Evolutionary conservation across 1,140 invertebrate genomes (phyloP), one percentile per base, ranked within the genome.

Genomic region (Hydropsyche tenuis): DNA sequence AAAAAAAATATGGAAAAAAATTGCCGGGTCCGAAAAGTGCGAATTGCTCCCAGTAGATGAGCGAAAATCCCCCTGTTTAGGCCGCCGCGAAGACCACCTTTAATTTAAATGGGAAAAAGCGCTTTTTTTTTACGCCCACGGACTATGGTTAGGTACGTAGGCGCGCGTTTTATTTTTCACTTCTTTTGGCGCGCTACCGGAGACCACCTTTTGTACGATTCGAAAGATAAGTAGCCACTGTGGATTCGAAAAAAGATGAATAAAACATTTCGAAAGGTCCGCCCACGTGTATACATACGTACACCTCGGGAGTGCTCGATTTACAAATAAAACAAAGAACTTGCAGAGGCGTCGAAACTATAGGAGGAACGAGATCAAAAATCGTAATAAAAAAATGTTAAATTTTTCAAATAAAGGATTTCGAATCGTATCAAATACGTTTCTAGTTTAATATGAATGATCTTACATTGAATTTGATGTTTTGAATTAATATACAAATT

Each of bases 191-290:
- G 16, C 51, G 5, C 20, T 23, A n/a, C 22, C 63, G 22, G 25
- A 45, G 70, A 64, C 65, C 72, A 75, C 74, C 70, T 48, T 75
- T 43, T 68, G 23, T 70, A 72, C 51, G 65, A 74, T 74, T 66
- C 63, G 42, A 46, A 72, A 43, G 75, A 77, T 77, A 77, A 77
- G 70, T 77, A 74, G 75, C 75, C 75, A 77, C 75, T 74, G 73
- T 74, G 75, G 75, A 77, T 74, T 72, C 73, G 73, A 72, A 77
- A 74, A 77, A 77, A 48, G 22, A 71, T 77, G 75, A 77, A 77
- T 77, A 77, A 77, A 74, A 77, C 73, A 77, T 77, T 73, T 68
- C 68, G 63, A 68, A 72, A 66, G 69, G 72, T 73, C 72, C 73
- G 51, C 53, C 68, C 37, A 18, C n/a, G n/a, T n/a, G n/a, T n/a